Evolutionary conservation across 2,113 vertebrate genomes (phyloP), one percentile per base, ranked within the genome.

Genomic region (Ibidorhyncha struthersii): DNA sequence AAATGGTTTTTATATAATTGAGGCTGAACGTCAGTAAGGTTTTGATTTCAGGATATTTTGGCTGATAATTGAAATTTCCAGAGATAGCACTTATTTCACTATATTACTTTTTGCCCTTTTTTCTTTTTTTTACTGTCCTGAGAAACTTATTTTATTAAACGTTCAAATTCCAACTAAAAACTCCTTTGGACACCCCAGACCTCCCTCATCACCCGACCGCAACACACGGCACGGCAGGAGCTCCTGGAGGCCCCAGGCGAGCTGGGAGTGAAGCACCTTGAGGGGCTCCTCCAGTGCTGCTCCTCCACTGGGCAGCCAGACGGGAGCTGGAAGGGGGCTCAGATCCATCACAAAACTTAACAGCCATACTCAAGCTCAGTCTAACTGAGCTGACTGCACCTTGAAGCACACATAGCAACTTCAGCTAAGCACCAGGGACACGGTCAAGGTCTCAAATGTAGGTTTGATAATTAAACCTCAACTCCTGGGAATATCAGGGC

Each of bases 21-120:
- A 93, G 86, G 89, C 94, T 96, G 94, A 95, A 95, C 89, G 83
- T 92, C 83, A 90, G 94, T 14, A 66, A 96, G 91, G 95, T 94
- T 97, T 95, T 93, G 95, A 97, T 96, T 96, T 88, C 78, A 81
- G 91, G 86, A 86, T 97, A 97, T 96, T 97, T 95, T 91, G 81
- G 86, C 95, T 73, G n/a, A 96, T 95, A 96, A 97, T 96, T 97
- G 93, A 97, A 96, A 97, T 83, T 94, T 94, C 71, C 89, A 93
- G 84, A 94, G 91, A 77, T 72, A 83, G 67, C 34, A 93, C 89
- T 96, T 93, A 96, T 93, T 95, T 80, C 78, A 21, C 73, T 22
- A 4, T 49, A 72, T 74, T 86, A 41, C 87, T 74, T 86, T 70
- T 72, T 40, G 25, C 63, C 65, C 41, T 45, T 41, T 26, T 40